Percentiles rank a stretch among this genome's conserved stretches.
phyloP scores from a whole-genome alignment of 2,113 vertebrate genomes.

The Camelus bactrianus region DNA sequence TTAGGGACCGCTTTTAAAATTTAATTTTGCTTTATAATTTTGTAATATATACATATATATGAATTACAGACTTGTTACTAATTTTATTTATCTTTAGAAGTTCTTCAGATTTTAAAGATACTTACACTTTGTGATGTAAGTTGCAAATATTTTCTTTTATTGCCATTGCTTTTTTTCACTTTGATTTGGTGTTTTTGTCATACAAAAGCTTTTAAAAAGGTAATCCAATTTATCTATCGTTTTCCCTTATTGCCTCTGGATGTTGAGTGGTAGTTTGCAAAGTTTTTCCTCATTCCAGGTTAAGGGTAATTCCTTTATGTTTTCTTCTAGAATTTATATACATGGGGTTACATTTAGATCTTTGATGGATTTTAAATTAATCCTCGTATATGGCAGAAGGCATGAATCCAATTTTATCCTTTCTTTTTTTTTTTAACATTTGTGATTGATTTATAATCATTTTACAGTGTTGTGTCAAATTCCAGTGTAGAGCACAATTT shows the following conservation, averaged over 20 bases:
- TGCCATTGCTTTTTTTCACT: not conserved
- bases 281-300: not conserved
- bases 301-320: not conserved
- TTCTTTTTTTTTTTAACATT: too few relatives aligned
- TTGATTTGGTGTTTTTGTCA: not conserved
- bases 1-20: not conserved
- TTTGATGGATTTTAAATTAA: not conserved
- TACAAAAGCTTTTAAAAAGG: not conserved
- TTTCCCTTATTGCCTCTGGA: not conserved
- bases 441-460: too few relatives aligned
- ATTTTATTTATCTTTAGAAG: not conserved
- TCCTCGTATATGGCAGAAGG: not conserved
- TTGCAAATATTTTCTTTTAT: not conserved
- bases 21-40: conserved; percentile 31
- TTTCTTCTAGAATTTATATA: not conserved
- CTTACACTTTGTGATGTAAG: not conserved
- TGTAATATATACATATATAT: not conserved
- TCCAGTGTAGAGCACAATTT: too few relatives aligned
- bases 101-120: not conserved
- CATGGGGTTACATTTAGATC: not conserved
- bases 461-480: too few relatives aligned
- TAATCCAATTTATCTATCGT: not conserved
- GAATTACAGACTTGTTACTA: not conserved
- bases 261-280: not conserved
- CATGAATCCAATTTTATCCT: not conserved